Percentiles rank a stretch among this genome's conserved stretches.
Evolutionary conservation across 2,797 vertebrate genomes (phyloP).

Genomic region (Fratercula arctica): DNA sequence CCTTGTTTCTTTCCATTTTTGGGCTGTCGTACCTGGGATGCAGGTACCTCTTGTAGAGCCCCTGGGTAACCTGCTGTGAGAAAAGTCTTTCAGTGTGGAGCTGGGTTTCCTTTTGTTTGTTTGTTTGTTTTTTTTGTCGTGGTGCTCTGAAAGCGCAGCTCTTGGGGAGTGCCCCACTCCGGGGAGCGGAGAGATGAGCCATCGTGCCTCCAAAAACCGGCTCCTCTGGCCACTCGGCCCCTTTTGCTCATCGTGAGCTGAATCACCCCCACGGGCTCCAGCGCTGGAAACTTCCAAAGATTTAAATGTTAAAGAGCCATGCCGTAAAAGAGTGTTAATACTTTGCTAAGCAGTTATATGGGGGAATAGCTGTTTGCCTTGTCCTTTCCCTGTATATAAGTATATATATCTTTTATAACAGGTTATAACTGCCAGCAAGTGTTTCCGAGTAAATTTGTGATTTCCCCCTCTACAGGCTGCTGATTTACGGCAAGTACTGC

Average conservation of each 20-base stretch:
- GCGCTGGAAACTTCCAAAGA: background rate
- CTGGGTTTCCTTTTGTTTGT: background rate
- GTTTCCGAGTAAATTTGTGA: conserved; percentile 17
- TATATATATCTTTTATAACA: background rate
- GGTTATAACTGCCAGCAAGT: conserved; percentile 17
- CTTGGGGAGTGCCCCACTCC: background rate
- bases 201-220: accelerated
- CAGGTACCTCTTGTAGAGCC: background rate
- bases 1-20: background rate
- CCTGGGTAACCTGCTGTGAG: background rate
- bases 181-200: background rate
- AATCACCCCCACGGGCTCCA: background rate
- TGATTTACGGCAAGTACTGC: conserved; percentile 98
- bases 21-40: background rate
- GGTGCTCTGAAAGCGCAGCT: background rate
- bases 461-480: conserved; percentile 78
- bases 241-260: background rate
- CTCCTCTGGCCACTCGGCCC: background rate
- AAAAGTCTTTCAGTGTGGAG: background rate
- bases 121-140: accelerated
- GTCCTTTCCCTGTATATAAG: background rate
- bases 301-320: background rate
- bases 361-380: background rate
- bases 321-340: background rate
- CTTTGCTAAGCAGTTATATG: background rate